Percentiles rank a stretch among this genome's conserved stretches.
These are phyloP conservation scores for Sebastes kiyomatsui DNA, from an alignment of 2,797 vertebrate genomes.

Conservation along the genomic window DNA sequence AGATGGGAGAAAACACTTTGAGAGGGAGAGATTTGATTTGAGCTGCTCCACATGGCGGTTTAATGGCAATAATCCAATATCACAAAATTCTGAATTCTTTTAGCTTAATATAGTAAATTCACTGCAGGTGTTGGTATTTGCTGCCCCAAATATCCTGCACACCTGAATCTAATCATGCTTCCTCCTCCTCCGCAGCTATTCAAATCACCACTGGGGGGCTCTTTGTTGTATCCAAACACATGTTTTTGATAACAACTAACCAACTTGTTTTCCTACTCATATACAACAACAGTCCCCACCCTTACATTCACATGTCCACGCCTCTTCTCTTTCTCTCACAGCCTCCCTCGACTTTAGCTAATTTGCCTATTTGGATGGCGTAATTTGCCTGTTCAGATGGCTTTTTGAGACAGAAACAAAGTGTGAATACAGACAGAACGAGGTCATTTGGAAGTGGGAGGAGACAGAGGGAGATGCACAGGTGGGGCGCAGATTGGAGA, in stretches of 20 bases:
- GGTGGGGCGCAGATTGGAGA: constrained; percentile 41
- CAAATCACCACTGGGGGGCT: neutral
- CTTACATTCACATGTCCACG: neutral
- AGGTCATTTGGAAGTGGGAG: constrained; percentile 18
- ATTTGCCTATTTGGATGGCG: neutral
- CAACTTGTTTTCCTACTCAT: neutral
- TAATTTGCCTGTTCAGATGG: neutral
- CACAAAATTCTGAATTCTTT: neutral
- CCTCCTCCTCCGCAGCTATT: neutral
- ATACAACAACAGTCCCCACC: neutral
- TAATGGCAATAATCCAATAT: neutral
- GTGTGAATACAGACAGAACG: neutral
- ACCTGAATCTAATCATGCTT: constrained; percentile 36
- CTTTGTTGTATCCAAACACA: constrained; percentile 42
- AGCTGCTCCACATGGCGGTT: neutral
- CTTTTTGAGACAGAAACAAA: neutral
- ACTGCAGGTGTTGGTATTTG: neutral
- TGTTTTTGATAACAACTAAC: constrained; percentile 37
- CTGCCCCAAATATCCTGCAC: neutral
- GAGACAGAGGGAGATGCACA: constrained; percentile 39
- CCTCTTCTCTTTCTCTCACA: neutral
- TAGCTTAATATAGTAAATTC: no score
- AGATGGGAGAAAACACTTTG: constrained; percentile 24
- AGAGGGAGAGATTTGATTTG: neutral
- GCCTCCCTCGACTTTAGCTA: neutral